Evolutionary conservation across 1,140 invertebrate genomes (phyloP).

Genomic region (Pteromalus puparum): DNA sequence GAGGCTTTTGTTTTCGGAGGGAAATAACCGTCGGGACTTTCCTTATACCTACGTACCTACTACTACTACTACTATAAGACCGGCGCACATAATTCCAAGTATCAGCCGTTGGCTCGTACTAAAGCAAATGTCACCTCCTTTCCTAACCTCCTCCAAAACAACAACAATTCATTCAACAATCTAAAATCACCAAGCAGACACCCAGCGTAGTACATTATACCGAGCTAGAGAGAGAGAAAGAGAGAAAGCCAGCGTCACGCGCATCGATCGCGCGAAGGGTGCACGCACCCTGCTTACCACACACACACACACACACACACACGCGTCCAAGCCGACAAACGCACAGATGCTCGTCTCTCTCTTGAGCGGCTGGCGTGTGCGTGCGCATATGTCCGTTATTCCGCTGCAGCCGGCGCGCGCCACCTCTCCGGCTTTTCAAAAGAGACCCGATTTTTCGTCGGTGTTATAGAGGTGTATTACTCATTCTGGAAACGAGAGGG

Average conservation of each 20-base stretch:
- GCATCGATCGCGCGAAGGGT: constrained; percentile 57
- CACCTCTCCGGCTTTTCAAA: constrained; percentile 28
- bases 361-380: constrained; percentile 37
- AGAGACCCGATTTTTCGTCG: neutral
- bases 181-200: neutral
- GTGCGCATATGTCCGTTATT: constrained; percentile 55
- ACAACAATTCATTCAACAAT: too few species aligned
- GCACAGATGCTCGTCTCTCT: constrained; percentile 5
- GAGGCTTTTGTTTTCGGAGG: too few species aligned
- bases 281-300: neutral
- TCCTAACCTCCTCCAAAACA: too few species aligned
- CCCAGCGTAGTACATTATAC: neutral
- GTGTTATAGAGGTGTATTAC: neutral
- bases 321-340: neutral
- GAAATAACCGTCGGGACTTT: too few species aligned
- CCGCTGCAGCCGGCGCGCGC: constrained; percentile 51
- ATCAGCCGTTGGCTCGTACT: too few species aligned
- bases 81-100: too few species aligned
- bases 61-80: too few species aligned
- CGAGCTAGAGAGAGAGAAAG: neutral
- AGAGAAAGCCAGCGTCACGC: neutral
- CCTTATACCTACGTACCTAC: too few species aligned
- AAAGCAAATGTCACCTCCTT: too few species aligned
- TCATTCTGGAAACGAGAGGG: neutral
- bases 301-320: neutral